Base-by-base conservation (phyloP, 2,888 invertebrate species). In the Rhagium mordax region DNA sequence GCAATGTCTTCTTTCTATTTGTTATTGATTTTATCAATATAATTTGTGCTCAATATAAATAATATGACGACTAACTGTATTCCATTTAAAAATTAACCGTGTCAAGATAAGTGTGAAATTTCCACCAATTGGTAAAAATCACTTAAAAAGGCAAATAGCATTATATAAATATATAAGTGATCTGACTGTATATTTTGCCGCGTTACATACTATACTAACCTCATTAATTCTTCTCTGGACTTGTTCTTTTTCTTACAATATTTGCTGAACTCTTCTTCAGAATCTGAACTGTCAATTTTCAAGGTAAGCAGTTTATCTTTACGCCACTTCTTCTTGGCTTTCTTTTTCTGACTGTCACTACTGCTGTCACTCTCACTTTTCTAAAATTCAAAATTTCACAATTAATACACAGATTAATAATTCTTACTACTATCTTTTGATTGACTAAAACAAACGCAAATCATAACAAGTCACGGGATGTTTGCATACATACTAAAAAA, bases 251-350 rank as follows among this genome's bases (percentile, higher is more conserved):
- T 82, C 15, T 75, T 78, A 6, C 70, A 71, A 61, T 76, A 75
- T 67, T 81, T 79, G 4, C 68, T 47, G 60, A 80, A 78, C 15
- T 78, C 79, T 41, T 75, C 79, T 68, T 83, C 84, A 10, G 83
- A 82, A 77, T 85, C 84, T 10, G 75, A 76, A 48, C 77, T 81
- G n/a, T 78, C 77, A 6, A 84, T 49, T 68, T 80, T 81, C 29
- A 62, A 73, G 5, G 79, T 81, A 7, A 83, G 71, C 10, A 84
- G 70, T 67, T 83, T 82, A 74, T 83, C 82, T 4, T 78, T 81
- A 27, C 77, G 75, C 83, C 83, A 83, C 47, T 74, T 72, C 16
- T 72, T 74, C 55, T 81, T 79, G 21, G 76, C 69, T 48, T 77
- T 78, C 21, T 72, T 74, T 4, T 70, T 53, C 62, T 73, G 47